phyloP scores from a whole-genome alignment of 2,888 invertebrate genomes.

The Anthrax anthrax region DNA sequence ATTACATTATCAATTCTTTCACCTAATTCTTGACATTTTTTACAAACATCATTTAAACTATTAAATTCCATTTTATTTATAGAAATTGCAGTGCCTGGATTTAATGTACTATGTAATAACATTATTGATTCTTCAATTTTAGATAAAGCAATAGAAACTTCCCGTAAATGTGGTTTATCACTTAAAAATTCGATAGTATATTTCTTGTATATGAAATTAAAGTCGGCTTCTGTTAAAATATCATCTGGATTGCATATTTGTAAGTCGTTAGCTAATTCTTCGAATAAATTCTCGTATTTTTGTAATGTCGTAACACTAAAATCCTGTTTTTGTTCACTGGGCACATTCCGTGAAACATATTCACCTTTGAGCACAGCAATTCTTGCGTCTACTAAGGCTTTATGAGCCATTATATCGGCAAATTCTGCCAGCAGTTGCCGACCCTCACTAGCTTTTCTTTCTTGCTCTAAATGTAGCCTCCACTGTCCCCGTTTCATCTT shows the following conservation, averaged over 20 bases:
- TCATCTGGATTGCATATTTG: slow-evolving; percentile 25
- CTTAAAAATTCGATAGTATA: slow-evolving; percentile 23
- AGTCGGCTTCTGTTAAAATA: slow-evolving; percentile 26
- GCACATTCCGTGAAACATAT: slow-evolving; percentile 17
- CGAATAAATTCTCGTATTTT: slow-evolving; percentile 26
- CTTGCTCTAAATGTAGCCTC: slow-evolving; percentile 36
- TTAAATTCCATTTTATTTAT: slow-evolving; percentile 19
- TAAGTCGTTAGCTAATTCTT: slow-evolving; percentile 24
- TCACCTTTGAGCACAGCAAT: slow-evolving; percentile 52
- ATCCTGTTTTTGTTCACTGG: background rate
- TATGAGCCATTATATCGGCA: slow-evolving; percentile 57
- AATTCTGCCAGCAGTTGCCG: slow-evolving; percentile 45
- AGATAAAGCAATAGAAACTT: slow-evolving; percentile 22
- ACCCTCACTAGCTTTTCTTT: slow-evolving; percentile 36
- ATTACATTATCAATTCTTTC: slow-evolving; percentile 38
- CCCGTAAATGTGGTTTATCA: slow-evolving; percentile 23
- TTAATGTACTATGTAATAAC: slow-evolving; percentile 19
- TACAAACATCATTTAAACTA: slow-evolving; percentile 40
- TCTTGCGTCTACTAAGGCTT: slow-evolving; percentile 61
- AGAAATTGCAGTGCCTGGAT: slow-evolving; percentile 19
- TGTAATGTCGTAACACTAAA: slow-evolving; percentile 22
- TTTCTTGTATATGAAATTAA: slow-evolving; percentile 27
- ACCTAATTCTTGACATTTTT: slow-evolving; percentile 42
- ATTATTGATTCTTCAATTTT: slow-evolving; percentile 24
- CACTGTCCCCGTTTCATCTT: slow-evolving; percentile 39